Conservation (phyloP, 1,140 invertebrate species). For the Drosophila kurseongensis region DNA sequence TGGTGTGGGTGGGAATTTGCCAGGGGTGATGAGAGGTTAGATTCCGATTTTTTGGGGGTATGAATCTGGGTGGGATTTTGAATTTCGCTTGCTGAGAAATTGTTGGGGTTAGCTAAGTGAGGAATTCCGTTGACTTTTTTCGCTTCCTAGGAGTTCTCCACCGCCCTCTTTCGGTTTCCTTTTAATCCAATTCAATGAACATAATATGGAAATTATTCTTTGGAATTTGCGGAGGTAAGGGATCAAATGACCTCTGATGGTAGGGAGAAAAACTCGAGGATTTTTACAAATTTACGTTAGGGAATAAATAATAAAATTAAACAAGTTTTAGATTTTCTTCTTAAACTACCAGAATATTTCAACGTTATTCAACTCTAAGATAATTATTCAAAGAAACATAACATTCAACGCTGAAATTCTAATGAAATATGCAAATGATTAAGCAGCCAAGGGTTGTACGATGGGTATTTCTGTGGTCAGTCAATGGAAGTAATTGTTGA, state of each 20-base stretch:
- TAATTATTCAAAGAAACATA: slow-evolving; percentile 33
- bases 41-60: slow-evolving; percentile 25
- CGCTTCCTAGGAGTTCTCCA: background rate
- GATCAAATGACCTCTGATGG: slow-evolving; percentile 5
- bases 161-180: slow-evolving; percentile 4
- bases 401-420: slow-evolving; percentile 33
- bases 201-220: slow-evolving; percentile 62
- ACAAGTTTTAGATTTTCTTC: background rate
- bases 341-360: slow-evolving; percentile 2
- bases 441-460: slow-evolving; percentile 6
- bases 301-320: background rate
- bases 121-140: slow-evolving; percentile 52
- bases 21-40: slow-evolving; percentile 24
- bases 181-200: slow-evolving; percentile 64
- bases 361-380: slow-evolving; percentile 10
- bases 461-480: slow-evolving; percentile 37
- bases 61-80: slow-evolving; percentile 37
- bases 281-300: slow-evolving; percentile 10
- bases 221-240: slow-evolving; percentile 22
- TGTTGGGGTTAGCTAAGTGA: slow-evolving; percentile 26
- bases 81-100: slow-evolving; percentile 59
- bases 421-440: slow-evolving; percentile 69
- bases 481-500: slow-evolving; percentile 63
- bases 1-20: slow-evolving; percentile 32
- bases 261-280: slow-evolving; percentile 2